Conservation (phyloP, 2,113 vertebrate genomes). For the Pachycephala philippinensis region DNA sequence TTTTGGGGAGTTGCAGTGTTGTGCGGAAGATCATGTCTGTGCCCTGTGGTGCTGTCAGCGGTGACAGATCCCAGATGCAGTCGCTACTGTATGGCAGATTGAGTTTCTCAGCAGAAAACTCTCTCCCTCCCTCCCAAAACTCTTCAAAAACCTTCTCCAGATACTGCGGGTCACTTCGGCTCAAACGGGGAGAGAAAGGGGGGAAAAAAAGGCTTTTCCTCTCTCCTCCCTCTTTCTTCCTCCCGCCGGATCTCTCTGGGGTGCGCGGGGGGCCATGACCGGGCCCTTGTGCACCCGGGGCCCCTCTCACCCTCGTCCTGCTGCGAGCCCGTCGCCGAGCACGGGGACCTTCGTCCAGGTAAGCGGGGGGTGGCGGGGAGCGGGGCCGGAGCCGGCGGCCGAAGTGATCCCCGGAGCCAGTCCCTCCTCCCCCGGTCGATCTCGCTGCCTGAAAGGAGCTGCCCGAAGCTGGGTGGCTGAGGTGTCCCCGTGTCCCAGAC, state of each 20-base stretch:
- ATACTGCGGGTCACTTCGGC: conserved; percentile 69
- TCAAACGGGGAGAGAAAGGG: conserved; percentile 55
- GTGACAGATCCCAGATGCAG: conserved; percentile 88
- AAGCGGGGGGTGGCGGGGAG: neutral
- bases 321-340: neutral
- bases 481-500: too few relatives aligned
- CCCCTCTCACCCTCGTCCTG: neutral
- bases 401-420: neutral
- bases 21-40: conserved; percentile 79
- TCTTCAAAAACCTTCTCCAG: conserved; percentile 81
- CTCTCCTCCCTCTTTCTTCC: neutral
- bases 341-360: neutral
- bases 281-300: neutral
- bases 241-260: neutral
- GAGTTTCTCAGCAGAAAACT: conserved; percentile 84
- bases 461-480: neutral
- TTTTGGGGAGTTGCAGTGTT: conserved; percentile 73
- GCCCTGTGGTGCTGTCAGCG: conserved; percentile 85
- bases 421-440: neutral
- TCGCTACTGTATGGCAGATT: conserved; percentile 91
- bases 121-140: conserved; percentile 72
- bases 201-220: neutral
- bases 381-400: too few relatives aligned
- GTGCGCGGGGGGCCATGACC: neutral
- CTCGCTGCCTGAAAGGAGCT: neutral